These are phyloP conservation scores for Oreochromis niloticus DNA, from an alignment of 2,113 vertebrate genomes.

Conservation along the genomic window DNA sequence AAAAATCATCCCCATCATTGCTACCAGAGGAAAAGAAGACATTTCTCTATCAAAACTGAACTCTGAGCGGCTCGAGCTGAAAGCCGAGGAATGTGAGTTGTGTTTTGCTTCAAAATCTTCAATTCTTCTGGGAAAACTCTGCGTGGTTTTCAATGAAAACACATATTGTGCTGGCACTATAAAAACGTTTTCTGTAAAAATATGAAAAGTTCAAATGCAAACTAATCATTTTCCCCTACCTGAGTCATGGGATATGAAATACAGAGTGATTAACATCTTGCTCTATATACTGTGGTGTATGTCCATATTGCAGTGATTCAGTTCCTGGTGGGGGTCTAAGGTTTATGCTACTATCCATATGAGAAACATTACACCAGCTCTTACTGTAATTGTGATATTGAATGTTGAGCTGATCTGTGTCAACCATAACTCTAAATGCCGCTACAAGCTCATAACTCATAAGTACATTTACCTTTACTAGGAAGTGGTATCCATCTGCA, in stretches of 20 bases:
- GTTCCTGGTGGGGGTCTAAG: constrained; percentile 19
- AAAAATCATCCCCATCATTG: constrained; percentile 50
- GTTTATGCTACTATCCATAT: constrained; percentile 48
- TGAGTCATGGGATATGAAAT: neutral
- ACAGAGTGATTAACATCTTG: constrained; percentile 2
- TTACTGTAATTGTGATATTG: constrained; percentile 74
- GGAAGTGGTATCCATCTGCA: constrained; percentile 42
- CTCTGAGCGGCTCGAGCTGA: neutral
- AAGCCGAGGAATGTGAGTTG: constrained; percentile 37
- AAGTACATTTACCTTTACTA: constrained; percentile 50
- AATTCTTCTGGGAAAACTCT: neutral
- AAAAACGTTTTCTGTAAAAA: neutral
- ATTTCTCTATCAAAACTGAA: constrained; percentile 12
- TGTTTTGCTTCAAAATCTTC: constrained; percentile 36
- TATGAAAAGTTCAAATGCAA: neutral
- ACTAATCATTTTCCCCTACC: neutral
- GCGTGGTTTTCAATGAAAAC: constrained; percentile 17
- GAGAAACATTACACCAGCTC: constrained; percentile 70
- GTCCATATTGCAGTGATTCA: constrained; percentile 36
- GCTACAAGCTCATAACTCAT: constrained; percentile 64
- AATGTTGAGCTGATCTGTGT: constrained; percentile 68
- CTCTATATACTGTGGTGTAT: neutral
- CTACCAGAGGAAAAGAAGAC: neutral
- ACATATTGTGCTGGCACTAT: neutral
- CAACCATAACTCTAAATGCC: constrained; percentile 65